Evolutionary conservation across 2,113 vertebrate species (phyloP).

Genomic region (Eretmochelys imbricata): DNA sequence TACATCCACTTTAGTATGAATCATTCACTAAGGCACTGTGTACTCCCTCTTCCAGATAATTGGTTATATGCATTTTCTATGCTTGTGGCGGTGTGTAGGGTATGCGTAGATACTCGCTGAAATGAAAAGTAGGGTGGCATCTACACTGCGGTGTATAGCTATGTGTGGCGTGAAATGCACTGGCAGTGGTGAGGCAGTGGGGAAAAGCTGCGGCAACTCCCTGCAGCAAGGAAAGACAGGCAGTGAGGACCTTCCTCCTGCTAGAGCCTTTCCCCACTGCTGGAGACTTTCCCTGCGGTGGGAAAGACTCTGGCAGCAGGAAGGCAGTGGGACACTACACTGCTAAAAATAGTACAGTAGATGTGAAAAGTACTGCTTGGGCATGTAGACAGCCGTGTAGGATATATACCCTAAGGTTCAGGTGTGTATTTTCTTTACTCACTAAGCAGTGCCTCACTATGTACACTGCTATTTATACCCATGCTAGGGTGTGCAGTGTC

Average conservation of each 20-base stretch:
- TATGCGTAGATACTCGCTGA: neutral
- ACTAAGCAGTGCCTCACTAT: neutral
- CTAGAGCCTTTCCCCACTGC: too few relatives aligned
- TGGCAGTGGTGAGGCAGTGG: neutral
- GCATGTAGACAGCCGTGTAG: neutral
- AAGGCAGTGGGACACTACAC: neutral
- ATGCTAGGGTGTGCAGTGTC: too few relatives aligned
- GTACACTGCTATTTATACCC: neutral
- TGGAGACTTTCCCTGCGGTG: too few relatives aligned
- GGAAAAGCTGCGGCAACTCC: neutral
- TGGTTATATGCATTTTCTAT: neutral
- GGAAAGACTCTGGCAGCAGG: neutral
- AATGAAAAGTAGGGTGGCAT: too few relatives aligned
- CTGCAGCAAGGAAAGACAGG: too few relatives aligned
- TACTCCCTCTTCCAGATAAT: neutral
- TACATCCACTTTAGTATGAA: too few relatives aligned
- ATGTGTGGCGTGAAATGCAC: neutral
- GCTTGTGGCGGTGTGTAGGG: neutral
- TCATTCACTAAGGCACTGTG: too few relatives aligned
- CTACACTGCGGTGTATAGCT: neutral
- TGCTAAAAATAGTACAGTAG: neutral
- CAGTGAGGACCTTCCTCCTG: neutral
- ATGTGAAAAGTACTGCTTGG: neutral
- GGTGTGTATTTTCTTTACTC: neutral
- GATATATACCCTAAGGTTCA: neutral